phyloP scores from a whole-genome alignment of 2,888 invertebrate species.

The Mycogona germanica region DNA sequence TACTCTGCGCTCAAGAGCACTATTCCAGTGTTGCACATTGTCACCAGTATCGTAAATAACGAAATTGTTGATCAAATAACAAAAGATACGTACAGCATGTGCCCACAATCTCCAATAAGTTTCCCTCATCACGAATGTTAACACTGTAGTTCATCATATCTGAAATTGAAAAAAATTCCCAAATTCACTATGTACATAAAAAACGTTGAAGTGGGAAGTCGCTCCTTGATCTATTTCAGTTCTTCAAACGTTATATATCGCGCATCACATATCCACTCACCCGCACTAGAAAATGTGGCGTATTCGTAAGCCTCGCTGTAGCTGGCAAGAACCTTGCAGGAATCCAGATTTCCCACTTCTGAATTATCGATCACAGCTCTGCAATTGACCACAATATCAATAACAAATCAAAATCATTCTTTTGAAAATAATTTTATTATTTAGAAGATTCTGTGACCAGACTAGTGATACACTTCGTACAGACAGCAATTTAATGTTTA shows the following conservation, averaged over 20 bases:
- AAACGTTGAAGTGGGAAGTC: too few relatives aligned
- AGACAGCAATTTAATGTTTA: too few relatives aligned
- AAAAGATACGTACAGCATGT: conserved; percentile 79
- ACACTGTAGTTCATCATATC: conserved; percentile 80
- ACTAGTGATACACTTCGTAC: too few relatives aligned
- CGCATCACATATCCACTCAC: too few relatives aligned
- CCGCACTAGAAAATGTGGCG: conserved; percentile 52
- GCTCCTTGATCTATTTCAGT: too few relatives aligned
- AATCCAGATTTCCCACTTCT: conserved; percentile 64
- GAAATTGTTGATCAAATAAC: too few relatives aligned
- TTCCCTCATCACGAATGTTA: conserved; percentile 83
- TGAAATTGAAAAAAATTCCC: conserved; percentile 29
- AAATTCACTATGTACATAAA: too few relatives aligned
- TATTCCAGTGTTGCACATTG: too few relatives aligned
- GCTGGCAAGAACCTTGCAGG: conserved; percentile 64
- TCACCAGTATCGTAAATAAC: too few relatives aligned
- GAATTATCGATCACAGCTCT: conserved; percentile 76
- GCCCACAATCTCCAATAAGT: conserved; percentile 81
- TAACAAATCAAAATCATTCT: background rate
- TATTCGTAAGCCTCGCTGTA: conserved; percentile 68
- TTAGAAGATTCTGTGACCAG: background rate
- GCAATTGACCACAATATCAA: conserved; percentile 22
- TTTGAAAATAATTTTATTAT: background rate
- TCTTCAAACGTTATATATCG: too few relatives aligned
- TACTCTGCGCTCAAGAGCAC: background rate